A percentile compares a stretch with the other conserved stretches of the same genome.
phyloP scores from a whole-genome alignment of 2,888 invertebrate species.

The Drosophila anceps region DNA sequence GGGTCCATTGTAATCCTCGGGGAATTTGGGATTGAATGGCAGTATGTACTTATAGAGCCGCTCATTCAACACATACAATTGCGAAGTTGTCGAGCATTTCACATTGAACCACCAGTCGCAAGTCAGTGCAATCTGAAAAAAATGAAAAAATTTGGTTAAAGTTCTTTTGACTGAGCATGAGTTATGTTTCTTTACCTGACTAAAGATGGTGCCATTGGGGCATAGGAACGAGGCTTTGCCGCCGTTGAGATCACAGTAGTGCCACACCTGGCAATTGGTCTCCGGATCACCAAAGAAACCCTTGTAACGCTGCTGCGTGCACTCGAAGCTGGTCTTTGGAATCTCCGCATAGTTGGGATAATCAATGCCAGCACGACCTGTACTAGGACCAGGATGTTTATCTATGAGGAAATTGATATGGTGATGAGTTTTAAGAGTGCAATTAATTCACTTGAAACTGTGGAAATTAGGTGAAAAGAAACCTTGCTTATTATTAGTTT shows the following conservation, averaged over 20 bases:
- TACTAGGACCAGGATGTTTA: slow-evolving; percentile 86
- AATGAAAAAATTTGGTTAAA: not conserved
- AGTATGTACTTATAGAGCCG: slow-evolving; percentile 94
- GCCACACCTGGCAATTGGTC: slow-evolving; percentile 96
- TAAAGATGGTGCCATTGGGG: slow-evolving; percentile 96
- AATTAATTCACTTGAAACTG: too few species aligned
- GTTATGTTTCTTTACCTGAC: slow-evolving; percentile 86
- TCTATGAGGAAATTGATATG: slow-evolving; percentile 44
- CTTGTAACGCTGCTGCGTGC: slow-evolving; percentile 94
- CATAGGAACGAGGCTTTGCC: slow-evolving; percentile 96
- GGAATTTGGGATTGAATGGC: slow-evolving; percentile 94
- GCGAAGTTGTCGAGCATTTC: slow-evolving; percentile 92
- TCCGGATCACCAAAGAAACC: slow-evolving; percentile 96
- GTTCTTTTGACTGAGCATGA: not conserved
- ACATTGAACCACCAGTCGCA: slow-evolving; percentile 98
- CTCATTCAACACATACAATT: slow-evolving; percentile 94
- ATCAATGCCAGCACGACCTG: slow-evolving; percentile 89
- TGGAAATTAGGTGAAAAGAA: too few species aligned
- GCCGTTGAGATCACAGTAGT: slow-evolving; percentile 95
- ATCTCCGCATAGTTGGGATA: slow-evolving; percentile 92
- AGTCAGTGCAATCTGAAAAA: slow-evolving; percentile 89
- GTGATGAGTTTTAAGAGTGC: not conserved
- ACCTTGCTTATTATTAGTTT: too few species aligned
- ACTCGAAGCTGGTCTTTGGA: slow-evolving; percentile 91
- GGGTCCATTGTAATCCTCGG: slow-evolving; percentile 95